phyloP scores from a whole-genome alignment of 2,113 vertebrate species.

The Chloropsis hardwickii region DNA sequence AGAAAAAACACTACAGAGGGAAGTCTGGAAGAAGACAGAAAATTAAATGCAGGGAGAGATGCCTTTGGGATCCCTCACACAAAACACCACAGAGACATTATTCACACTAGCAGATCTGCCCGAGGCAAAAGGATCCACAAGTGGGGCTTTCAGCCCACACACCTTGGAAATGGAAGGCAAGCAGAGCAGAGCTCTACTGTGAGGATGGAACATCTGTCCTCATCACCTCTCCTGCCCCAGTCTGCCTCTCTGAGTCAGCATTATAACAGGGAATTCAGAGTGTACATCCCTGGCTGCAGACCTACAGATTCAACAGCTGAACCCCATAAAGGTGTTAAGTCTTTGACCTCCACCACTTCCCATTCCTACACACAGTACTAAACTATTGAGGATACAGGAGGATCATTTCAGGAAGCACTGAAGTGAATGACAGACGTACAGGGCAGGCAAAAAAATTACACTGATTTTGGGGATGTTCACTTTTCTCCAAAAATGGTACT shows the following conservation, averaged over 20 bases:
- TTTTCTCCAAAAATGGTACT: not conserved
- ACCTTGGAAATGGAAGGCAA: not conserved
- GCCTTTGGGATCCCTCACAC: not conserved
- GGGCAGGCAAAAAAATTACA: not conserved
- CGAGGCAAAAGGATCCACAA: not conserved
- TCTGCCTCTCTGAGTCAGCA: not conserved
- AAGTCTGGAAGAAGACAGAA: not conserved
- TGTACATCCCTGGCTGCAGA: not conserved
- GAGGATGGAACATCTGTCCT: not conserved
- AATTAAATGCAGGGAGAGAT: not conserved
- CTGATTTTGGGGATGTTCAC: not conserved
- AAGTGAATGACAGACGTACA: not conserved
- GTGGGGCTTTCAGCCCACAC: not conserved
- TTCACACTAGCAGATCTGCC: not conserved
- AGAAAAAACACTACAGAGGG: not conserved
- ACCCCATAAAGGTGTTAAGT: not conserved
- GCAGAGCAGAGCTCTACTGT: not conserved
- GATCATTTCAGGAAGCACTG: not conserved
- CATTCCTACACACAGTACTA: not conserved
- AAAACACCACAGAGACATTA: not conserved
- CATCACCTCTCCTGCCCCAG: not conserved
- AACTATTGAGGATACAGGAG: not conserved
- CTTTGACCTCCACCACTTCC: not conserved
- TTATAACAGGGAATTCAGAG: not conserved
- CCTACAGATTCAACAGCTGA: not conserved